phyloP scores from a whole-genome alignment of 2,888 invertebrate genomes.

The Sipha maydis region DNA sequence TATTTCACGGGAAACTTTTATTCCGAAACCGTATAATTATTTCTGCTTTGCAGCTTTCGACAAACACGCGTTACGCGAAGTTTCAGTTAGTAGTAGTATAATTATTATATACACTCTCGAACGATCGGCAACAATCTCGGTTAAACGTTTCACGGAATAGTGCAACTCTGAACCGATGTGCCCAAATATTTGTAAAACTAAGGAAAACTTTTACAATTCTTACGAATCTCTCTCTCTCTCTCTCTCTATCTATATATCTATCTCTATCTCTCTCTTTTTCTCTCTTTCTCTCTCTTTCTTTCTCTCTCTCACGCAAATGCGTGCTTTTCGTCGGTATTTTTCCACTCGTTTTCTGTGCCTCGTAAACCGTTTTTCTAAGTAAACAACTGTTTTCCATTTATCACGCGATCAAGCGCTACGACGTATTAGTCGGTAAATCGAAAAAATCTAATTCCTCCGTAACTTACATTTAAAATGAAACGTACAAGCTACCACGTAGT shows the following conservation, averaged over 20 bases:
- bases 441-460: neutral
- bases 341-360: neutral
- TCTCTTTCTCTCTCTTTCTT: too few relatives aligned
- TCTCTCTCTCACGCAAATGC: too few relatives aligned
- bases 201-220: neutral
- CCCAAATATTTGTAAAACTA: neutral
- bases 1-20: conserved; percentile 22
- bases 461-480: neutral
- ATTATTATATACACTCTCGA: neutral
- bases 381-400: neutral
- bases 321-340: too few relatives aligned
- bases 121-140: neutral
- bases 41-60: neutral
- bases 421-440: neutral
- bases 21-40: neutral
- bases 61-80: neutral
- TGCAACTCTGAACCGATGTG: neutral
- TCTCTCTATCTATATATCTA: neutral
- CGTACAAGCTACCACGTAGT: too few relatives aligned
- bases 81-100: neutral
- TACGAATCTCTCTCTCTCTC: neutral
- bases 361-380: neutral
- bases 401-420: neutral
- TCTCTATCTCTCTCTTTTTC: neutral
- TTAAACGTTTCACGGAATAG: neutral